Base-by-base conservation (phyloP, 2,797 vertebrate genomes). In the Poeciliopsis gracilis region DNA sequence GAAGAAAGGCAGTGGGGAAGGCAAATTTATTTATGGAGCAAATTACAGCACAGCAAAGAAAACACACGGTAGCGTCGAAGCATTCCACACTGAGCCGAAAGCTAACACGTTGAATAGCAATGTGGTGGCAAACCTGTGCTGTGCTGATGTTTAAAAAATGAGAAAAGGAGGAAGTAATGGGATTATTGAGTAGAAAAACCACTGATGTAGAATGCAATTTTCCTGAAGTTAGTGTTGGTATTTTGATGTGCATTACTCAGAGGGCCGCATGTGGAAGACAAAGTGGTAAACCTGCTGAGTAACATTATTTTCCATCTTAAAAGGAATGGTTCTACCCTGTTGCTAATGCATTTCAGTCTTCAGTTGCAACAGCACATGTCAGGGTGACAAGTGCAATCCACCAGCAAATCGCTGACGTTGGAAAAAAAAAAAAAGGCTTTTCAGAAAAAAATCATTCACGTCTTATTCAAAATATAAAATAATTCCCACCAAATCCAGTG, bases 21-120 rank as follows among this genome's bases (percentile, higher is more conserved):
- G 81, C 84, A 83, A 59, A 87, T 91, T 93, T 91, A 92, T 90
- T 91, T 90, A 91, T 85, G 78, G 88, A 92, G 91, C 89, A 90
- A 93, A 94, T 55, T 41, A 82, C 91, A 92, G 88, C 89, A 81
- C 33, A 63, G 82, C 72, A 75, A 75, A 72, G 80, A 73, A 74
- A 85, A 91, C 79, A 84, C 70, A 89, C 90, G 84, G 89, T 82
- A 76, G 86, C 84, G 81, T 79, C 83, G 80, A 88, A 91, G 82
- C 84, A 78, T 53, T 45, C 18, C 63, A 72, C 77, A 82, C 76
- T 38, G 85, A 28, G 87, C 73, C 78, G 59, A 70, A 91, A 84
- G 86, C 82, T 84, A 91, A 76, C 85, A 82, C 76, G 77, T 86
- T 73, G 83, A 82, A 90, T 87, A 87, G 87, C 47, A 79, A 77